These are phyloP conservation scores for Aplidium turbinatum DNA, from an alignment of 23 tunicate genomes.

Conservation along the genomic window DNA sequence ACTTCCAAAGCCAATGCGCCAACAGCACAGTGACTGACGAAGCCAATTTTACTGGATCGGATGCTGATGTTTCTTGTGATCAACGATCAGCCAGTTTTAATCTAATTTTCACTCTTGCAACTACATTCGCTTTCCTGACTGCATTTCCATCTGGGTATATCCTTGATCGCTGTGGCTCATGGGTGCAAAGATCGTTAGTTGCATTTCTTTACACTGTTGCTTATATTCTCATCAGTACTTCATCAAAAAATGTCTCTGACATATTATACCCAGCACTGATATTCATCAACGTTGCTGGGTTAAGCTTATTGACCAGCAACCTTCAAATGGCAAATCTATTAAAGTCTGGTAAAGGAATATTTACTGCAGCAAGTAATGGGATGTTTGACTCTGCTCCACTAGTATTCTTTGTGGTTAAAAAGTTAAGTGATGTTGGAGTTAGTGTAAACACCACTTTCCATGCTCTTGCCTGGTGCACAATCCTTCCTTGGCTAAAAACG, in stretches of 20 bases:
- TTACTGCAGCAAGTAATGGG: slow-evolving; percentile 43
- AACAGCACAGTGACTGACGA: too few relatives aligned
- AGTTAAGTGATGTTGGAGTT: slow-evolving; percentile 34
- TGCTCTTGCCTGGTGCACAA: slow-evolving; percentile 19
- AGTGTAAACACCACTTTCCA: slow-evolving; percentile 25
- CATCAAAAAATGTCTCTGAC: slow-evolving; percentile 23
- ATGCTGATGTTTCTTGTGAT: slow-evolving; percentile 7
- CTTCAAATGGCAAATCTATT: slow-evolving; percentile 51
- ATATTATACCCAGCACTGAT: slow-evolving; percentile 46
- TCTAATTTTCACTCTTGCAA: slow-evolving; percentile 37
- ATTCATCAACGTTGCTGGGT: slow-evolving; percentile 35
- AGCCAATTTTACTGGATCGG: too few relatives aligned
- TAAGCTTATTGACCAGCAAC: slow-evolving; percentile 37
- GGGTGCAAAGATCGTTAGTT: slow-evolving; percentile 41
- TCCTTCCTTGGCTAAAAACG: slow-evolving; percentile 47
- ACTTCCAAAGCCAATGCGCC: too few relatives aligned
- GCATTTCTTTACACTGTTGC: slow-evolving; percentile 35
- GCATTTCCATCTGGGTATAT: slow-evolving; percentile 45
- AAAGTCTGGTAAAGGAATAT: slow-evolving; percentile 17
- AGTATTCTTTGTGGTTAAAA: slow-evolving; percentile 40
- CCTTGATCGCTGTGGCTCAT: slow-evolving; percentile 54
- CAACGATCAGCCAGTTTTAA: slow-evolving; percentile 29
- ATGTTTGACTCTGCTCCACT: slow-evolving; percentile 39
- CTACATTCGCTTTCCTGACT: slow-evolving; percentile 4
- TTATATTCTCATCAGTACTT: slow-evolving; percentile 19